Conservation (phyloP, 2,113 vertebrate genomes). For the Dendrocopos noguchii region DNA sequence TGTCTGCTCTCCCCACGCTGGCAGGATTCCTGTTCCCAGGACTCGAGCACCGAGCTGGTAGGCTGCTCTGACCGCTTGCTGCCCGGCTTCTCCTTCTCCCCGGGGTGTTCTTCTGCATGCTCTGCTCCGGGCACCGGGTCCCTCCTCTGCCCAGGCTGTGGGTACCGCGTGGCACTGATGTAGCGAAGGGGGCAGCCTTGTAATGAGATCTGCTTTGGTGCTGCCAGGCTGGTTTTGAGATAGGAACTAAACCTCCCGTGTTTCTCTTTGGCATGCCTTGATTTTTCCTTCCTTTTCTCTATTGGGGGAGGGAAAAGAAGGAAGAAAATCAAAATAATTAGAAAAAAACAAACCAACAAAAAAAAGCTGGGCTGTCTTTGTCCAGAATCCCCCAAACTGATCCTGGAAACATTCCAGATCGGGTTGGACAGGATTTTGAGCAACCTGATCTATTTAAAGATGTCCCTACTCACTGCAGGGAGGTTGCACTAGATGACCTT, state of each 20-base stretch:
- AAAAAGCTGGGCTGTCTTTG: neutral
- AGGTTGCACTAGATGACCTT: no score
- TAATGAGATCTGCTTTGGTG: neutral
- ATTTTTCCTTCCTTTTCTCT: constrained; percentile 20
- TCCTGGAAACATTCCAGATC: neutral
- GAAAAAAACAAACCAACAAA: neutral
- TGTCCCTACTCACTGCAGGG: no score
- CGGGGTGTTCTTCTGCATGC: constrained; percentile 27
- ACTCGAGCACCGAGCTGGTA: constrained; percentile 57
- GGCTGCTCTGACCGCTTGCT: constrained; percentile 53
- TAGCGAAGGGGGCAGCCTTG: neutral
- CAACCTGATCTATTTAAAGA: no score
- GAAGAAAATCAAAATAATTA: neutral
- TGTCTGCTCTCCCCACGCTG: constrained; percentile 58
- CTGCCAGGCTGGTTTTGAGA: neutral
- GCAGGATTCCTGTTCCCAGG: constrained; percentile 56
- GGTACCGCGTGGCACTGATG: neutral
- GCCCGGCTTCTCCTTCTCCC: neutral
- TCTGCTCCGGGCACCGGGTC: neutral
- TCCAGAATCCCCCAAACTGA: neutral
- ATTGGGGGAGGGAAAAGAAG: neutral
- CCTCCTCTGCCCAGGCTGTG: neutral
- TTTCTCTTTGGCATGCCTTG: constrained; percentile 52
- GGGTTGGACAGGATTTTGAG: no score
- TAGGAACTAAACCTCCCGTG: neutral